phyloP scores from a whole-genome alignment of 1,140 invertebrate species.

The Trichonephila inaurata region DNA sequence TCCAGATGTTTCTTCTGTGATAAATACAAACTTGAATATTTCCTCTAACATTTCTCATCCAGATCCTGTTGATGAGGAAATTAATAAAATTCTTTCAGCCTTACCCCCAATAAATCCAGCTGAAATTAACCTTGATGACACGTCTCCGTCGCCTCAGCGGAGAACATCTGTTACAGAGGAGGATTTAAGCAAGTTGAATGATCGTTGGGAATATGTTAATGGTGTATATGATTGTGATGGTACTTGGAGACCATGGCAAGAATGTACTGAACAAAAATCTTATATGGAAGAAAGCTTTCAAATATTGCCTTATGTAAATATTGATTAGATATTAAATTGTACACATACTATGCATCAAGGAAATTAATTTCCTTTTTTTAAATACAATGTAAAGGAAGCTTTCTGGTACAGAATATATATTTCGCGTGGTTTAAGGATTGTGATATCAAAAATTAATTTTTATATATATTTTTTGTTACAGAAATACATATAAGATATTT shows the following conservation, averaged over 20 bases:
- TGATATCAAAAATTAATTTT: constrained; percentile 68
- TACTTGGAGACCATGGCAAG: constrained; percentile 91
- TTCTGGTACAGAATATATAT: constrained; percentile 59
- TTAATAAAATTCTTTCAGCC: constrained; percentile 84
- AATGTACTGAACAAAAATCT: constrained; percentile 86
- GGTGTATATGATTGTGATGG: constrained; percentile 84
- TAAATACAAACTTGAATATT: constrained; percentile 56
- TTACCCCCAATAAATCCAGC: constrained; percentile 85
- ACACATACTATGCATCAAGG: constrained; percentile 51
- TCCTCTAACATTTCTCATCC: constrained; percentile 37
- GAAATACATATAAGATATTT: constrained; percentile 35
- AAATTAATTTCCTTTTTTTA: constrained; percentile 58
- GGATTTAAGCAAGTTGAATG: constrained; percentile 78
- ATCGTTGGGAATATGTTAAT: constrained; percentile 84
- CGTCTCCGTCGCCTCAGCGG: constrained; percentile 80
- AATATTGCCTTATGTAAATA: constrained; percentile 95
- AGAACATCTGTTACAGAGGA: constrained; percentile 79
- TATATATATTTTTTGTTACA: constrained; percentile 71
- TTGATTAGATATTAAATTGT: constrained; percentile 84
- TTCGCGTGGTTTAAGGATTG: constrained; percentile 48
- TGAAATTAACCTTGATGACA: constrained; percentile 81
- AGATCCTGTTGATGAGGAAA: constrained; percentile 80
- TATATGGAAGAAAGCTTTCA: constrained; percentile 88
- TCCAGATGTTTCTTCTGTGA: constrained; percentile 69
- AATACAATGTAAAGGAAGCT: constrained; percentile 50